Base-by-base conservation (phyloP, 2,888 invertebrate species). In the Trilocha varians region DNA sequence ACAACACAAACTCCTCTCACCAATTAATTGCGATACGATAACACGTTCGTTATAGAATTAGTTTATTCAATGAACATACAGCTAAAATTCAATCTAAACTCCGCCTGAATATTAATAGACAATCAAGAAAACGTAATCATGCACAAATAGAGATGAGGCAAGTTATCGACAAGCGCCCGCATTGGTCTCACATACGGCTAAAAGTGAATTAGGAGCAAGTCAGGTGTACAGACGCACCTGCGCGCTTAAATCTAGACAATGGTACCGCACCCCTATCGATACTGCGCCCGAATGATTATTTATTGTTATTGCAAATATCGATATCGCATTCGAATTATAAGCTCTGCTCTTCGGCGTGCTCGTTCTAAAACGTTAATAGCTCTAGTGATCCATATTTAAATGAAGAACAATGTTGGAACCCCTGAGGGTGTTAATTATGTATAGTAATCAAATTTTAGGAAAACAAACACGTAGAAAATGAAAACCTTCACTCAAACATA, bases 171-270 rank as follows among this genome's bases (percentile, higher is more conserved):
- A 39, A 33, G n/a, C 16, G 17, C 39, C 39, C 39, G 39, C 34
- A 39, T 39, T 34, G 33, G 39, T 17, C 33, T 39, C 39, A 34
- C 34, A 34, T 16, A 33, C 34, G 33, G 34, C 39, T 39, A 39
- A 39, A 39, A 39, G 39, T 39, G 72, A 74, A 74, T 73, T 69
- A 71, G 70, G 59, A 59, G 45, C 62, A 65, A 66, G 62, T 59
- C 63, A 58, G 61, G 52, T 62, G 63, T 44, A 50, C 53, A 44
- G 44, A 46, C 48, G 57, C 57, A 58, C 54, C 55, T 59, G 57
- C 41, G 48, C 41, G 45, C 46, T 46, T 52, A 46, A 47, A 45
- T 44, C 50, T 48, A 55, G 46, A 54, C 55, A 53, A 55, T 57
- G 40, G 48, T n/a, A 33, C 43, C 13, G 36, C 39, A 41, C 47